phyloP scores from a whole-genome alignment of 1,140 invertebrate genomes.

The Drosophila suzukii region DNA sequence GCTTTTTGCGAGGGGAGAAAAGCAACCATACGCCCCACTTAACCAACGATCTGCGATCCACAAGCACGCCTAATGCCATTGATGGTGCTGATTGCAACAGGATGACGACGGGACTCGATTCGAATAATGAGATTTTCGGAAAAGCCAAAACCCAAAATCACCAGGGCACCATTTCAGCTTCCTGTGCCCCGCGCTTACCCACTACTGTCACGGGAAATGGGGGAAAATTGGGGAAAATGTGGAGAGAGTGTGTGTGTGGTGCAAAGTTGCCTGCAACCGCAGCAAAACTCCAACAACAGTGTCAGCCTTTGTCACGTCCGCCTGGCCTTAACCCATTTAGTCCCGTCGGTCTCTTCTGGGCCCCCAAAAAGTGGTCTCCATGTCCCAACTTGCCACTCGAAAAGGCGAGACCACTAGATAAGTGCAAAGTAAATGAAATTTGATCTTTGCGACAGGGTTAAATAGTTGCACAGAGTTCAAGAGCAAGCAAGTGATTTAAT shows the following conservation, averaged over 20 bases:
- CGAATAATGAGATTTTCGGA: conserved; percentile 50
- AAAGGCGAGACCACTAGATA: conserved; percentile 10
- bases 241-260: conserved; percentile 1
- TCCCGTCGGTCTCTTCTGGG: conserved; percentile 1
- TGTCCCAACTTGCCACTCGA: background rate
- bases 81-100: conserved; percentile 48
- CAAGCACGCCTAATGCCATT: conserved; percentile 41
- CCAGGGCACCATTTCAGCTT: conserved; percentile 25
- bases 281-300: conserved; percentile 41
- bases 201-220: conserved; percentile 5
- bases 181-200: background rate
- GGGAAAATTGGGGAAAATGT: conserved; percentile 9
- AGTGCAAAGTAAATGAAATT: conserved; percentile 40
- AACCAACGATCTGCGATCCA: conserved; percentile 50
- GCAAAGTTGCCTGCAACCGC: conserved; percentile 39
- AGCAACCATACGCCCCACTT: background rate
- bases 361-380: conserved; percentile 1
- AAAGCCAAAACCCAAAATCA: conserved; percentile 36
- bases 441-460: conserved; percentile 13
- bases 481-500: conserved; percentile 10
- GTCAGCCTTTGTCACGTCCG: conserved; percentile 47
- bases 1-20: conserved; percentile 8
- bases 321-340: conserved; percentile 42
- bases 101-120: conserved; percentile 36
- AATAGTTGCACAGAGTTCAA: conserved; percentile 6